Base-by-base conservation (phyloP, 2,113 vertebrate genomes). In the Microcebus tavaratra region DNA sequence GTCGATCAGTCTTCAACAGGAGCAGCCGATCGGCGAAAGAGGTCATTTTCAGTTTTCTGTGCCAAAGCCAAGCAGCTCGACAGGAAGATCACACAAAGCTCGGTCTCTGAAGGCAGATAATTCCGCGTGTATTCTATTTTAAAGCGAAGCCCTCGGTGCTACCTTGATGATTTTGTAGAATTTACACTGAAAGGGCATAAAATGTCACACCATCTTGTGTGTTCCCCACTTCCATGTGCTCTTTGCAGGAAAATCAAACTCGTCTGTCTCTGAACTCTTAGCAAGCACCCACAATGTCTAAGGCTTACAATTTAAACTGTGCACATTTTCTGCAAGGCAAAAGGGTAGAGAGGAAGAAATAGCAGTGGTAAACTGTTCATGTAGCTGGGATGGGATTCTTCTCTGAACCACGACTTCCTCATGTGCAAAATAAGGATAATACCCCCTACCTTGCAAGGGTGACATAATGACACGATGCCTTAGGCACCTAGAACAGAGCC, bases 171-270 rank as follows among this genome's bases (percentile, higher is more conserved):
- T 85, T 94, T 87, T 76, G 89, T 94, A 96, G 94, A 96, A 90
- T 93, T 97, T 91, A 97, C 96, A 92, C 65, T 48, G 50, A 97
- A 97, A 97, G 97, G 97, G 89, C 97, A 95, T 39, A 94, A 97
- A 97, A 98, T 97, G 96, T 93, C 96, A 90, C 91, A 86, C 93
- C 91, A 88, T 91, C 96, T 93, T 96, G 91, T 81, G 76, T 67
- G 76, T 80, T 94, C 83, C 89, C 76, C 80, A 72, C 87, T 93
- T 84, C 79, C 84, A 78, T 72, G 91, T 84, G 93, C 86, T 93
- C 98, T 98, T 97, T 91, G 79, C 93, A 36, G 86, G 94, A 83
- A 97, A 93, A 85, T 55, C 91, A 94, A 70, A 76, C 83, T 68
- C 29, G 6, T 85, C 96, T 83, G 96, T 83, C 88, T 85, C 95